Base-by-base conservation (phyloP, 2,797 vertebrate genomes). In the Hypotaenidia philippensis region DNA sequence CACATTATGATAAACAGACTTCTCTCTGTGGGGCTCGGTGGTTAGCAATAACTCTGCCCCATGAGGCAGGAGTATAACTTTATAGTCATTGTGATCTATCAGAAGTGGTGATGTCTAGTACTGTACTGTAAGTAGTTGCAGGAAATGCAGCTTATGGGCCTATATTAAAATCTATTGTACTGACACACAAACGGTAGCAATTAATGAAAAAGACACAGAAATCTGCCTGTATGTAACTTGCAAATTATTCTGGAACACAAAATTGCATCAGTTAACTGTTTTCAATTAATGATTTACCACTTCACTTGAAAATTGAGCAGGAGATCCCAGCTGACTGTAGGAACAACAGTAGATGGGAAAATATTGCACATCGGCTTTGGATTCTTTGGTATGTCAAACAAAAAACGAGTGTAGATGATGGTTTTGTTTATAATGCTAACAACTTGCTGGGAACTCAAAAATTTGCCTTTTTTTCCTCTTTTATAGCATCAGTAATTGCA, bases 1-100 rank as follows among this genome's bases (percentile, higher is more conserved):
- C 87, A 71, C 34, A 59, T 68, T 87, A 91, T 78, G 72, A 93
- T 87, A 93, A 96, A 89, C 87, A 92, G 82, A 91, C 31, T 83
- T 86, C 81, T 80, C 75, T 83, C 90, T 65, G 60, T 80, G 86
- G 66, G 79, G 68, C 49, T 93, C 0, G 0, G 61, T 92, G 90
- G 49, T 95, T 94, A 85, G 89, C 53, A 94, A 83, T 87, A 96
- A 83, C 61, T 92, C 60, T 80, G 29, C 53, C 50, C 41, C 75
- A 68, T 65, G 61, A 90, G 83, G 40, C 57, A 94, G 57, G 91
- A 95, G 74, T 86, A 55, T 19, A 91, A 91, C 69, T 91, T 87
- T 53, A 90, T 36, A 84, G 74, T 50, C 70, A 66, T 34, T 79
- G 82, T 80, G 76, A 92, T 94, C 72, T 91, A 45, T 91, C 85